Evolutionary conservation across 2,797 vertebrate genomes (phyloP).

Genomic region (Hemitrygon akajei): DNA sequence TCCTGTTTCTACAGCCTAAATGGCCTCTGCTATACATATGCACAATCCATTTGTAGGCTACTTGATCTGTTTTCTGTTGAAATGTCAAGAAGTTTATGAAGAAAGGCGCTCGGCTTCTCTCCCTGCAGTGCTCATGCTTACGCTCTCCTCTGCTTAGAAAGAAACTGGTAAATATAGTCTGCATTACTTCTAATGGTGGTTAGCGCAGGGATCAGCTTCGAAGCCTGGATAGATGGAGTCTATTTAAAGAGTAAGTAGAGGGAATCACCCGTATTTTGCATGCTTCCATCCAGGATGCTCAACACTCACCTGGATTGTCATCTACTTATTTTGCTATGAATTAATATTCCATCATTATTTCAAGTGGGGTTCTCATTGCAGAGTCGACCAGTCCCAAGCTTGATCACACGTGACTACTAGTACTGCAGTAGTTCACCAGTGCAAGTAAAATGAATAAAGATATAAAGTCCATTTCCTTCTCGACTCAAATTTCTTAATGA

Average conservation of each 20-base stretch:
- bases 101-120: neutral
- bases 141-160: neutral
- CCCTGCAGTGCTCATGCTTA: neutral
- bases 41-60: neutral
- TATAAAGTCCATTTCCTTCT: neutral
- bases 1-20: neutral
- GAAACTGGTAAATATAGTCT: neutral
- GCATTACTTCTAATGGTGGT: neutral
- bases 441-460: neutral
- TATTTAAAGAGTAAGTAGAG: neutral
- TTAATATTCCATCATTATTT: neutral
- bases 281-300: neutral
- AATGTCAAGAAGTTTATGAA: neutral
- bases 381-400: neutral
- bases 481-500: no score
- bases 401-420: neutral
- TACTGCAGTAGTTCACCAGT: neutral
- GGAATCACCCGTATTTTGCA: neutral
- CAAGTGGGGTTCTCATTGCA: neutral
- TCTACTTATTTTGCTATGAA: neutral
- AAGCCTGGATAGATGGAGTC: neutral
- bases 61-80: neutral
- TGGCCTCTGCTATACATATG: neutral
- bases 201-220: no score
- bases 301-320: neutral